Conservation (phyloP, 2,888 invertebrate genomes). For the Lobophora halterata region DNA sequence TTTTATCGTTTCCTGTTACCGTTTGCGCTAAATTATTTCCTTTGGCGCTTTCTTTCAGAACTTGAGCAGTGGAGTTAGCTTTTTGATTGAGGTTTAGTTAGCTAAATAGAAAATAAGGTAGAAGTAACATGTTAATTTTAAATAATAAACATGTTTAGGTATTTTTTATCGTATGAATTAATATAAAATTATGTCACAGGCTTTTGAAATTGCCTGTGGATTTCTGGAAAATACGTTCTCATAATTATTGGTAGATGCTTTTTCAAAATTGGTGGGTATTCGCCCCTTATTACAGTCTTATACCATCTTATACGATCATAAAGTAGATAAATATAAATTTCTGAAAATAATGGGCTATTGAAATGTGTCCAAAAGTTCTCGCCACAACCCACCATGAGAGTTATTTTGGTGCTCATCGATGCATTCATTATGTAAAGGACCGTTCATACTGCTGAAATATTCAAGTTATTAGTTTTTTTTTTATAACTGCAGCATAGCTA, state of each 20-base stretch:
- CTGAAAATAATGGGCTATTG: slow-evolving; percentile 9
- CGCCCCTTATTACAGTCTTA: too few relatives aligned
- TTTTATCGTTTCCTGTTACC: slow-evolving; percentile 38
- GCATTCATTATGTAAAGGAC: slow-evolving; percentile 20
- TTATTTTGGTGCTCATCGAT: slow-evolving; percentile 15
- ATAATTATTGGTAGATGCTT: too few relatives aligned
- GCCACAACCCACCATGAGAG: slow-evolving; percentile 12
- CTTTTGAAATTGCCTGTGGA: too few relatives aligned
- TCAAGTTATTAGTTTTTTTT: neutral
- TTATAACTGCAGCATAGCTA: too few relatives aligned
- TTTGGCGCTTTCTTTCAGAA: slow-evolving; percentile 18
- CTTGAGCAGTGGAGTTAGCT: slow-evolving; percentile 1
- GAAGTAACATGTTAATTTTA: too few relatives aligned
- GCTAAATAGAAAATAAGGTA: too few relatives aligned
- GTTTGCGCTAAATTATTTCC: slow-evolving; percentile 30
- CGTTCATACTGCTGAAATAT: slow-evolving; percentile 14
- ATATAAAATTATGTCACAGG: too few relatives aligned
- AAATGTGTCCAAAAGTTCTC: slow-evolving; percentile 14
- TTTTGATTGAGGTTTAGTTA: slow-evolving; percentile 3
- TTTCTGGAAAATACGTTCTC: too few relatives aligned
- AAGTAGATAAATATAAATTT: slow-evolving; percentile 6
- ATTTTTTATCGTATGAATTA: too few relatives aligned
- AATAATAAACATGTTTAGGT: too few relatives aligned
- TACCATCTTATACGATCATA: slow-evolving; percentile 6
- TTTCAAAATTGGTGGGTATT: too few relatives aligned